phyloP scores from a whole-genome alignment of 2,797 vertebrate species.

The Smutsia gigantea region DNA sequence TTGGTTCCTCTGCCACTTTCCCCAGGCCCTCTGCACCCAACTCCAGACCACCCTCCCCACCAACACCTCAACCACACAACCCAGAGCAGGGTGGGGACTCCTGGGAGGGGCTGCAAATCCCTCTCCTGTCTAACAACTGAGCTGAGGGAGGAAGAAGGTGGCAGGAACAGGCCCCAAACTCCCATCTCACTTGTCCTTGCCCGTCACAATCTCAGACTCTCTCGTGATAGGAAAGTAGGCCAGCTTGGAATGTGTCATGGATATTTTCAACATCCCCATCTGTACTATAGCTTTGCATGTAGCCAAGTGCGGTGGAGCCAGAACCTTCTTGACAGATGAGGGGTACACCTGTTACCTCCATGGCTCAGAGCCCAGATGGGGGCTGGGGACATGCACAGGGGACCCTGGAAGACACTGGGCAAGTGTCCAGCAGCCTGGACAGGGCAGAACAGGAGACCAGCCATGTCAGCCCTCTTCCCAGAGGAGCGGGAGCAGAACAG shows the following conservation, averaged over 20 bases:
- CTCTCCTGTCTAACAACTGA: slow-evolving; percentile 40
- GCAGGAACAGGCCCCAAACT: slow-evolving; percentile 69
- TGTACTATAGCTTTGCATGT: slow-evolving; percentile 53
- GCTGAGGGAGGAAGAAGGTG: slow-evolving; percentile 29
- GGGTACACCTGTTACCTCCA: slow-evolving; percentile 68
- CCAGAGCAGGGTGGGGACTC: background rate
- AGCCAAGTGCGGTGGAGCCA: slow-evolving; percentile 62
- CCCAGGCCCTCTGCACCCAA: background rate
- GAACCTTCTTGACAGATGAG: slow-evolving; percentile 39
- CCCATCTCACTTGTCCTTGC: slow-evolving; percentile 58
- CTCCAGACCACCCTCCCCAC: background rate
- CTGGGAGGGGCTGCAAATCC: background rate
- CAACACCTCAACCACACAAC: background rate
- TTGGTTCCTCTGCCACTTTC: background rate
- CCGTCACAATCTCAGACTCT: slow-evolving; percentile 58
- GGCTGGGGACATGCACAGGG: background rate
- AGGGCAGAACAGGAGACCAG: background rate
- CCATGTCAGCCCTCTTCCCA: background rate
- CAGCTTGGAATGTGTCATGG: slow-evolving; percentile 82
- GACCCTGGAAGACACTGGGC: background rate
- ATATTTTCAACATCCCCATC: slow-evolving; percentile 82
- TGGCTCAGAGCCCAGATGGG: slow-evolving; percentile 15
- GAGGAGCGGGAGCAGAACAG: background rate
- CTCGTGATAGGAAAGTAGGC: slow-evolving; percentile 78
- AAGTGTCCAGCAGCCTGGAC: background rate